These are phyloP conservation scores for Anguilla marmorata DNA, from an alignment of 2,797 vertebrate genomes.

Conservation along the genomic window DNA sequence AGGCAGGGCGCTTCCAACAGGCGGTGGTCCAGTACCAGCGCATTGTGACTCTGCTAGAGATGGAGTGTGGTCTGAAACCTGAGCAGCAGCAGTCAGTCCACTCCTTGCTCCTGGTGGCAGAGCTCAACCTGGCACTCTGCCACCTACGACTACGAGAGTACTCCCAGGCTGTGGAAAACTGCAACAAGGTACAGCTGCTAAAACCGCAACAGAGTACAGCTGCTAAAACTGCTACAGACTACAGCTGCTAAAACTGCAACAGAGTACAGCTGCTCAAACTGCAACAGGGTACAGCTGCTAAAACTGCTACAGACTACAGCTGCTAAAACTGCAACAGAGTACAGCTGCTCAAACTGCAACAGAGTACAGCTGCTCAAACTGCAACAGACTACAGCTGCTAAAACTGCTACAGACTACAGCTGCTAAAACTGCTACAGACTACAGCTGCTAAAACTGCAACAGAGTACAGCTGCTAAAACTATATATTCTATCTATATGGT, in stretches of 20 bases:
- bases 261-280: background rate
- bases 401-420: constrained; percentile 88
- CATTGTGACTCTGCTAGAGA: constrained; percentile 89
- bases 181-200: constrained; percentile 40
- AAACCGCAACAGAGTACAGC: background rate
- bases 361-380: background rate
- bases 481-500: no score
- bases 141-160: constrained; percentile 85
- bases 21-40: constrained; percentile 91
- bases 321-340: background rate
- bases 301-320: no score
- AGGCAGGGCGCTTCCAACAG: constrained; percentile 84
- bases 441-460: background rate
- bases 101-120: constrained; percentile 78
- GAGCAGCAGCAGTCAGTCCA: constrained; percentile 81
- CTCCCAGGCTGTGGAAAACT: constrained; percentile 84
- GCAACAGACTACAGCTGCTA: constrained; percentile 41
- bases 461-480: background rate
- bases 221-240: background rate
- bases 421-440: background rate
- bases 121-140: constrained; percentile 93
- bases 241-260: background rate
- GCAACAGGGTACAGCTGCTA: background rate
- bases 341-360: background rate
- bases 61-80: constrained; percentile 80